Evolutionary conservation across 2,888 invertebrate genomes (phyloP), one percentile per base, ranked within the genome.

Genomic region (Metalampra italica): DNA sequence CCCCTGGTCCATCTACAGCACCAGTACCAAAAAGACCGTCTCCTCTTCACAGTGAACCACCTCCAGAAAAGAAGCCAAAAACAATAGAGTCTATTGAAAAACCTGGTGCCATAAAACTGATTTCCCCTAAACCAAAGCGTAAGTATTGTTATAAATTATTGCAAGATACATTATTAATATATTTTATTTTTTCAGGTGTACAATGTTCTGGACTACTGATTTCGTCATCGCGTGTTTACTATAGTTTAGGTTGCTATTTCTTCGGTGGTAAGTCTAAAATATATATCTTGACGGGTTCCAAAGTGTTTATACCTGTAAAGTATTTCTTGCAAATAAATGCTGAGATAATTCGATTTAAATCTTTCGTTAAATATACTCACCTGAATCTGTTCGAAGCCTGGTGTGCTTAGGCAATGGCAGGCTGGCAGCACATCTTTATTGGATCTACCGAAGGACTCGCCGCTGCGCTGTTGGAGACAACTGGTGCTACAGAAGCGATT

Each of bases 91-190:
- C 81, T 52, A 83, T 91, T 37, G 95, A 95, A 70, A 93, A 94
- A 77, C 94, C 94, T 34, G 96, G 95, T 59, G 91, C 94, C 59
- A 95, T 96, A 62, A 97, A 97, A 90, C 87, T 96, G 59, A 96
- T 97, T 68, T 94, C 96, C 64, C 92, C 96, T 58, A 96, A 96
- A 91, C 94, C 94, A 60, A 96, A 96, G 92, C 95, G 97, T 97
- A 94, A 95, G 97, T 95, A 91, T 91, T 57, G 46, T 66, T 62
- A 56, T 55, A 56, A 57, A 60, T 48, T 50, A 14, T 30, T 55
- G 45, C 53, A 62, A 37, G 51, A 54, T 55, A 51, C 56, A 47
- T 64, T 75, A 76, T 62, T 87, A 79, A 89, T 65, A 41, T 71
- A 56, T 74, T 78, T 64, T 77, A 74, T 82, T 78, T 85, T 90